phyloP scores from a whole-genome alignment of 2,888 invertebrate species.

The Acanthacorydalis orientalis region DNA sequence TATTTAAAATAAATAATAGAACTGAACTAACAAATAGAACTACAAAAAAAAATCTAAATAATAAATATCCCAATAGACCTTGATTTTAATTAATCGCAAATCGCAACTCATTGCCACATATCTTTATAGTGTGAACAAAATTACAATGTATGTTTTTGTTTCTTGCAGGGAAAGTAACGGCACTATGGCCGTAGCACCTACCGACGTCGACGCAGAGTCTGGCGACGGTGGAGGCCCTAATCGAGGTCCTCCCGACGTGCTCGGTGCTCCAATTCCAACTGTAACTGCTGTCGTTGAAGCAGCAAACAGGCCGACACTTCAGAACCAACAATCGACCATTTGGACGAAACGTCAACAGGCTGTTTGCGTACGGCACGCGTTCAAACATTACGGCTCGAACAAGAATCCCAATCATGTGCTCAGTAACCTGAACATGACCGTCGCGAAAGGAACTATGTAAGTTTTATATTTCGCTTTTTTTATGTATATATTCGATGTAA shows the following conservation, averaged over 20 bases:
- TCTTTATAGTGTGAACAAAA: neutral
- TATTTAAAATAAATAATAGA: too few species aligned
- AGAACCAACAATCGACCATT: slow-evolving; percentile 28
- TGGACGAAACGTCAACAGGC: slow-evolving; percentile 69
- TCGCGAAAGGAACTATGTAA: slow-evolving; percentile 89
- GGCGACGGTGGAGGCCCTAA: neutral
- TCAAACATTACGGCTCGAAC: slow-evolving; percentile 78
- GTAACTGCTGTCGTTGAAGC: slow-evolving; percentile 13
- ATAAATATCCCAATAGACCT: too few species aligned
- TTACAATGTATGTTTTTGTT: slow-evolving; percentile 9
- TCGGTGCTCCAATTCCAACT: slow-evolving; percentile 3
- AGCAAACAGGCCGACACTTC: slow-evolving; percentile 14
- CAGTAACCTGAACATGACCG: slow-evolving; percentile 82
- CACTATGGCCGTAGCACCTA: slow-evolving; percentile 16
- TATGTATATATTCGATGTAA: too few species aligned
- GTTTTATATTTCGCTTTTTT: too few species aligned
- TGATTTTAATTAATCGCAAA: too few species aligned
- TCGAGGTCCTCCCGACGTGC: neutral
- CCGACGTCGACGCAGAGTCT: neutral
- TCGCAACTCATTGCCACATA: neutral
- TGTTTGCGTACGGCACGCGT: slow-evolving; percentile 73
- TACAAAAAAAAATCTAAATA: too few species aligned
- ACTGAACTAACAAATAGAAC: too few species aligned
- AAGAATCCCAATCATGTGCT: slow-evolving; percentile 76
- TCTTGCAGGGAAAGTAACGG: slow-evolving; percentile 27